Base-by-base conservation (phyloP, 1,140 invertebrate species). In the Orussus abietinus region DNA sequence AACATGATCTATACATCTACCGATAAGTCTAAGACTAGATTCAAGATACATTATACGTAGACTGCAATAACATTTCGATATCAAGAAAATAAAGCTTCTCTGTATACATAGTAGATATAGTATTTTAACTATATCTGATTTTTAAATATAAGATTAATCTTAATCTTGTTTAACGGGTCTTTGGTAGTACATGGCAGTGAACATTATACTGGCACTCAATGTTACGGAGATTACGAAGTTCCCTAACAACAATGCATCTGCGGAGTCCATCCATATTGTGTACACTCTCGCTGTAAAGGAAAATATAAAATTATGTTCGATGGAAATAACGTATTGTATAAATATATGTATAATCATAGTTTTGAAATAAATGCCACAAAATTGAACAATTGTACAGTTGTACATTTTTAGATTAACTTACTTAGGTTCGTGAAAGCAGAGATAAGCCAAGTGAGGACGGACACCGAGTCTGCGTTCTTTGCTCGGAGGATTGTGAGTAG, bases 391-490 rank as follows among this genome's bases (percentile, higher is more conserved):
- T 15, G 25, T 17, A 3, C 22, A 29, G 7, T 32, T 29, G 26
- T 19, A 29, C 14, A 13, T 13, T 3, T 13, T 40, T 30, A 13
- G 11, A 3, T 9, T 2, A 21, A 78, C 80, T 78, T 74, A 85
- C 83, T 78, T 4, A 78, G 55, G 61, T 84, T 85, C 10, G 82
- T 84, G 38, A 79, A 67, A 9, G 81, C 70, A 25, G 84, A 86
- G 37, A 86, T 81, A 25, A 80, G 72, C 84, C 84, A 86, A 14
- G 83, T 84, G 6, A 77, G 60, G 7, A 80, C 57, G 22, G 82
- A 84, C 1, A 85, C 72, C 9, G 80, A 79, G 47, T 83, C 79
- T 5, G 81, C 76, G 60, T 83, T 82, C 53, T 69, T 76, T 2
- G 75, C 72, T 53, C 64, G 70, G 9, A 83, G 35, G 47, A 86